Base-by-base conservation (phyloP, 30 jellyfish, hydroid and myxozoan genomes). In the Turritopsis dohrnii region DNA sequence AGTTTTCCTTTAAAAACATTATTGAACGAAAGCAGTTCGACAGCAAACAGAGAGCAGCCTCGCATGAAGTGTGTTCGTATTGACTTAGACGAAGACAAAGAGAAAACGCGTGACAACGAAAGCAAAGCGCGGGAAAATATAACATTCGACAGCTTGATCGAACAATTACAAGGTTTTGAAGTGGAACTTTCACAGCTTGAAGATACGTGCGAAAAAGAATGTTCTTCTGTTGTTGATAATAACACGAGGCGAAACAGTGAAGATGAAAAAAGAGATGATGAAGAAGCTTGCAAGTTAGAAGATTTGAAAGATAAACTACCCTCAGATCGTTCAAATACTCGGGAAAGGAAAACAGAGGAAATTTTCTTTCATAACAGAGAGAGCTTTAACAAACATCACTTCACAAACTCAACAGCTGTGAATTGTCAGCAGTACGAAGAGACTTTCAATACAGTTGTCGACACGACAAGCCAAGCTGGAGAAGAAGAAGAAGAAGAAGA, bases 41-140 rank as follows among this genome's bases (percentile, higher is more conserved):
- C 77, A n/a, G 60, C 60, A 41, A 41, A 41, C 13, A 41, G 60
- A 5, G 60, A 41, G 9, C 60, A 41, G 5, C 60, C 60, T 13
- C 22, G 19, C 30, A 27, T 27, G 22, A 69, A 69, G 77, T n/a
- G 28, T 69, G 77, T 69, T 23, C 31, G 30, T 69, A 69, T 69
- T n/a, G 77, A 69, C 16, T n/a, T 69, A 23, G 22, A 27, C 9
- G 77, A 69, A 69, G 19, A 27, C 30, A 41, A 41, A 41, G 1
- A 7, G 30, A 17, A 69, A 69, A 69, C 77, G 16, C 31, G 30
- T 23, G 77, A 69, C 16, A n/a, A 27, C 77, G 77, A 23, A 27
- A 69, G 22, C 9, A 69, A 69, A 69, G 30, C 77, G 77, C 77
- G 77, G 77, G 77, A 69, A 69, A 69, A 27, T 69, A 69, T 69